Evolutionary conservation across 1,140 invertebrate genomes (phyloP).

Genomic region (Brachionus manjavacas): DNA sequence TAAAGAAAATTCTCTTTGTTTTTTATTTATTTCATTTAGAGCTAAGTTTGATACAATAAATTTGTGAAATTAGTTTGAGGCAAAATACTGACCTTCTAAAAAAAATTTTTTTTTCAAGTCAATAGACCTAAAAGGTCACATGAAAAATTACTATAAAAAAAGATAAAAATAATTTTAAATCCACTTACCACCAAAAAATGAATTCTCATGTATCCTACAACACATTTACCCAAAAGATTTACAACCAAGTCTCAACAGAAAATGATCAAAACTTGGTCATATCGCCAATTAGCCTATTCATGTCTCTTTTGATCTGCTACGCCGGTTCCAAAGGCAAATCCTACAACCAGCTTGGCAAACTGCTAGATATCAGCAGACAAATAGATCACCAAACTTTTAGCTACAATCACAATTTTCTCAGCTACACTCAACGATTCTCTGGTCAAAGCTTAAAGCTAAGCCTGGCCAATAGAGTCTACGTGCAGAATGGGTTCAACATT

Average conservation of each 20-base stretch:
- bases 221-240: background rate
- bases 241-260: background rate
- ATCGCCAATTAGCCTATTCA: slow-evolving; percentile 63
- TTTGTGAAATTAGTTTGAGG: background rate
- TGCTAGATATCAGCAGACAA: background rate
- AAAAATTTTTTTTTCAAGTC: background rate
- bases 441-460: background rate
- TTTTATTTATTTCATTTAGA: no score
- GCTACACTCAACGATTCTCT: background rate
- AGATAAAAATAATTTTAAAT: background rate
- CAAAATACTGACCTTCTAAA: background rate
- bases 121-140: background rate
- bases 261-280: slow-evolving; percentile 22
- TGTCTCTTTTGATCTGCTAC: slow-evolving; percentile 65
- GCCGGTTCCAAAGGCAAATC: slow-evolving; percentile 67
- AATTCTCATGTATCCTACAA: background rate
- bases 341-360: slow-evolving; percentile 62
- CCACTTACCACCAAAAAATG: background rate
- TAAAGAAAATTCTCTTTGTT: no score
- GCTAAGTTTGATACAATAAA: no score
- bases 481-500: background rate
- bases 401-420: background rate
- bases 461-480: background rate
- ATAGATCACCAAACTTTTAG: background rate
- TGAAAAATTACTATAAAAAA: background rate